Base-by-base conservation (phyloP, 2,797 vertebrate genomes). In the Macropodus opercularis region DNA sequence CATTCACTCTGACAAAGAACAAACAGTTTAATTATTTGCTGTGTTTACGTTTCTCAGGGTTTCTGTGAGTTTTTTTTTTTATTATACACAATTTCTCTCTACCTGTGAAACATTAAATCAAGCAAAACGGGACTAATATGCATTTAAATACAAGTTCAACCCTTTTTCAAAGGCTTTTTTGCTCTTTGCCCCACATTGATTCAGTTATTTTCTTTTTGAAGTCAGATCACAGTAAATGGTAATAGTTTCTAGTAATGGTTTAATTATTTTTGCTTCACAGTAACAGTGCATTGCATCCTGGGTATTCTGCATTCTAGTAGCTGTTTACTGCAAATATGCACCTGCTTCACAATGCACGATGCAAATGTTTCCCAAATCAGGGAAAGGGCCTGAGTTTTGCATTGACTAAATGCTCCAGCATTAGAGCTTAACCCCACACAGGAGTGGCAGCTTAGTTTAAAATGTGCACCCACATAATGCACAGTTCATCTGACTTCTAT, bases 1-100 rank as follows among this genome's bases (percentile, higher is more conserved):
- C 83, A 81, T 72, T 86, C 75, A 84, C 12, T 48, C 48, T 50
- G 58, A 72, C 59, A 69, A 52, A 75, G 39, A 72, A 63, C 56
- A 34, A 63, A 38, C 47, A 22, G n/a, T 73, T 21, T 63, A 68
- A 86, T 83, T 63, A 81, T 56, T 71, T 41, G 36, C 39, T 40
- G 50, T 53, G 60, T 77, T 81, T 75, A 68, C 42, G 60, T 67
- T 51, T 72, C 22, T 67, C 48, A 57, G 40, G 55, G 47, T 63
- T 22, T 63, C 50, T 18, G 23, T 58, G 21, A 54, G 52, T 53
- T 17, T n/a, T 22, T 34, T n/a, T n/a, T n/a, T 67, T 36, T 57
- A 63, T 55, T n/a, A 24, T 27, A 31, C 18, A 17, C 15, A 41
- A 14, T 26, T 17, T 15, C 34, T 44, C 7, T 19, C 13, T 12